phyloP scores from a whole-genome alignment of 2,113 vertebrate species.

The Vulpes lagopus region DNA sequence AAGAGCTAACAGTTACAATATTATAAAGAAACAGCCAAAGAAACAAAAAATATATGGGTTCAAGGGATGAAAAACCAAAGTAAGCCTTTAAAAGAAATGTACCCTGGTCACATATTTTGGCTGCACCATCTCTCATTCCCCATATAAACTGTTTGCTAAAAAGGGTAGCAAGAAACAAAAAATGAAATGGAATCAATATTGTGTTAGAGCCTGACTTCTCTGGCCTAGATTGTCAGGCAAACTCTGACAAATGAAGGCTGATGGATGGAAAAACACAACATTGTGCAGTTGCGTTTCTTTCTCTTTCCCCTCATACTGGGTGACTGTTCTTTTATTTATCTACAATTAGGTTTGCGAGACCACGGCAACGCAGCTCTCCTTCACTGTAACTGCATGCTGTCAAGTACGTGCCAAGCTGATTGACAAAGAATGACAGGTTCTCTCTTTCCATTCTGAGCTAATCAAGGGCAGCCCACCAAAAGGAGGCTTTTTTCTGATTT shows the following conservation, averaged over 20 bases:
- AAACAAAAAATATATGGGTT: not conserved
- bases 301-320: conserved; percentile 73
- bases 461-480: conserved; percentile 76
- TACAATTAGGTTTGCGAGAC: conserved; percentile 81
- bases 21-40: not conserved
- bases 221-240: conserved; percentile 71
- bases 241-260: conserved; percentile 81
- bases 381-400: conserved; percentile 77
- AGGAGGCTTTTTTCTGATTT: conserved; percentile 51
- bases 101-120: not conserved
- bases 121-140: not conserved
- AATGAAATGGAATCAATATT: conserved; percentile 76
- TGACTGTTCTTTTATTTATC: conserved; percentile 86
- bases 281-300: conserved; percentile 67
- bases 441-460: conserved; percentile 78
- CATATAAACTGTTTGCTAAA: conserved; percentile 71
- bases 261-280: conserved; percentile 81
- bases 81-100: conserved; percentile 60
- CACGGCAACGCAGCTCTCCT: conserved; percentile 68
- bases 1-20: conserved; percentile 37
- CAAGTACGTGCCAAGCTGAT: conserved; percentile 77
- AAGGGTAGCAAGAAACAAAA: conserved; percentile 64
- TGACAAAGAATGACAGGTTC: conserved; percentile 82
- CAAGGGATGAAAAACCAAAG: conserved; percentile 20
- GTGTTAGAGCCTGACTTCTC: conserved; percentile 73